Evolutionary conservation across 2,113 vertebrate species (phyloP).

Genomic region (Penelope pileata): DNA sequence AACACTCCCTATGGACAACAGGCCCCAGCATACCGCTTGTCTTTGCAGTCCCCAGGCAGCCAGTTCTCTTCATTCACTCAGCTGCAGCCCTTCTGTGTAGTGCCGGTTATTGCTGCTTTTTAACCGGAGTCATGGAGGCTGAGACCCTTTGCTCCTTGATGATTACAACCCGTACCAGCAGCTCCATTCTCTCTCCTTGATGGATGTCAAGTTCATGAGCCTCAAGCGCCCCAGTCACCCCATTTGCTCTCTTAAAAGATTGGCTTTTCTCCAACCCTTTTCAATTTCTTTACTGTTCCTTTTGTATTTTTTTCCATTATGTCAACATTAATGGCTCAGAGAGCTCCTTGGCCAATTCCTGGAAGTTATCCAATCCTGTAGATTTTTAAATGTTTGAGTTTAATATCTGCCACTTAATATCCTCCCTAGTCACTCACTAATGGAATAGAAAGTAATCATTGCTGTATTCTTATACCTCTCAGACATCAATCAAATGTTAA

Average conservation of each 20-base stretch:
- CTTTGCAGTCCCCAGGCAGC: fast-evolving
- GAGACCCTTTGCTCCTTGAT: background rate
- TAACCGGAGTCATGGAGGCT: background rate
- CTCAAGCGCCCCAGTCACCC: background rate
- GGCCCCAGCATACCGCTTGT: fast-evolving
- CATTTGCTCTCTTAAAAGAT: slow-evolving; percentile 33
- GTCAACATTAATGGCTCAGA: slow-evolving; percentile 23
- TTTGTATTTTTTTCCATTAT: slow-evolving; percentile 33
- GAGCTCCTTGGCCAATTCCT: slow-evolving; percentile 30
- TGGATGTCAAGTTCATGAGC: slow-evolving; percentile 11
- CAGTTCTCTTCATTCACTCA: background rate
- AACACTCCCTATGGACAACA: background rate
- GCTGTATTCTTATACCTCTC: background rate
- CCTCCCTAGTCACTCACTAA: slow-evolving; percentile 43
- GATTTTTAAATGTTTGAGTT: slow-evolving; percentile 30
- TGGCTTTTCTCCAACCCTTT: slow-evolving; percentile 52
- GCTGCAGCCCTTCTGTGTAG: background rate
- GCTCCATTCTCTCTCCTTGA: background rate
- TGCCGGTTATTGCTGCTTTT: background rate
- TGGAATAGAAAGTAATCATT: slow-evolving; percentile 37
- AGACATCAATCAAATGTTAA: slow-evolving; percentile 27
- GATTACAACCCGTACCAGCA: background rate
- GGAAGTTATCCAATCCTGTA: slow-evolving; percentile 37
- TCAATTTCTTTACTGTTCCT: background rate
- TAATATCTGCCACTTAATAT: slow-evolving; percentile 46